phyloP scores from a whole-genome alignment of 2,113 vertebrate species.

The Empidonax alnorum region DNA sequence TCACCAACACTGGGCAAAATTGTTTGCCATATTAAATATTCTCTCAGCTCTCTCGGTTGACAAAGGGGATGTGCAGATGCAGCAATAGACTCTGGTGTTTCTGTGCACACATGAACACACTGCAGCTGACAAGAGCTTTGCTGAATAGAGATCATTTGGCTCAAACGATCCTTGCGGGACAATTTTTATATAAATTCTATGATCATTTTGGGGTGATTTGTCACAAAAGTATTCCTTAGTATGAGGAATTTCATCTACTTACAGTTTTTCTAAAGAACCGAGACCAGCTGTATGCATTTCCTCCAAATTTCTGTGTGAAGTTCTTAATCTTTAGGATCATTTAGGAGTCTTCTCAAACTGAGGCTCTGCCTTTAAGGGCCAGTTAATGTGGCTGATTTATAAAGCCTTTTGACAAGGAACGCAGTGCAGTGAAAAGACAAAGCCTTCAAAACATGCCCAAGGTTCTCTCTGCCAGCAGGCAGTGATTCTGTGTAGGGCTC shows the following conservation, averaged over 20 bases:
- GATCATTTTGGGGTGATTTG: neutral
- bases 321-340: neutral
- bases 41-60: neutral
- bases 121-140: constrained; percentile 20
- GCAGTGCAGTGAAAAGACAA: neutral
- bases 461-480: neutral
- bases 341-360: neutral
- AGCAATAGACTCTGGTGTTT: neutral
- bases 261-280: neutral
- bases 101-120: neutral
- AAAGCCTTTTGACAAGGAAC: constrained; percentile 14
- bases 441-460: neutral
- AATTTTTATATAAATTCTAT: constrained; percentile 6
- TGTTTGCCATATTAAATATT: neutral
- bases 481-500: neutral
- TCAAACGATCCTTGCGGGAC: neutral
- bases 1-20: neutral
- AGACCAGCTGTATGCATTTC: neutral
- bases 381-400: neutral
- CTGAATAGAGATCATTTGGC: constrained; percentile 19
- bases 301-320: neutral
- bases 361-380: constrained; percentile 3
- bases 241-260: constrained; percentile 22
- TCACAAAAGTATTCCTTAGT: constrained; percentile 1
- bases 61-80: neutral